phyloP scores from a whole-genome alignment of 2,888 invertebrate genomes.

The Norana najaformis region DNA sequence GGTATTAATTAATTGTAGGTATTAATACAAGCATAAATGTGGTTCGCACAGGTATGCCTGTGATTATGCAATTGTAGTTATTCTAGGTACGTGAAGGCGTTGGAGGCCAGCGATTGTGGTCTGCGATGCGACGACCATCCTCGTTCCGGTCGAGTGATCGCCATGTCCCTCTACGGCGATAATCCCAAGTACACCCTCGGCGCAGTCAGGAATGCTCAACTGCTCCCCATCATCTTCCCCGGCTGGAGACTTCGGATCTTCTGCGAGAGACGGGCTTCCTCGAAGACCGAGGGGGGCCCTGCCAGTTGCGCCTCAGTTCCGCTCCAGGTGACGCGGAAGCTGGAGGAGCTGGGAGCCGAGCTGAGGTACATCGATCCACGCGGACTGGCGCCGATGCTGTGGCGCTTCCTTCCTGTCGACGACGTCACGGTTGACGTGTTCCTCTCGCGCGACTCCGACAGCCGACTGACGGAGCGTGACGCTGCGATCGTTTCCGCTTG shows the following conservation, averaged over 20 bases:
- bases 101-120: neutral
- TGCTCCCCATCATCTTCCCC: slow-evolving; percentile 23
- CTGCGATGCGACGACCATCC: neutral
- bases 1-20: neutral
- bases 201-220: slow-evolving; percentile 29
- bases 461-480: slow-evolving; percentile 25
- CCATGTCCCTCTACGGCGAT: slow-evolving; percentile 27
- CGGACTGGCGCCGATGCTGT: slow-evolving; percentile 30
- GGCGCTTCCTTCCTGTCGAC: slow-evolving; percentile 30
- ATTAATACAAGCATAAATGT: neutral
- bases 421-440: slow-evolving; percentile 33
- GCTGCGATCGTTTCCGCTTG: slow-evolving; percentile 28
- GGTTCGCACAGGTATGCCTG: neutral
- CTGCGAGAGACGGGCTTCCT: neutral
- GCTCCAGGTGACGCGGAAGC: neutral
- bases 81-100: slow-evolving; percentile 10
- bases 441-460: slow-evolving; percentile 31
- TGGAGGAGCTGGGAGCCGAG: slow-evolving; percentile 26
- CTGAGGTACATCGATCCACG: slow-evolving; percentile 6
- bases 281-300: neutral
- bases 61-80: neutral
- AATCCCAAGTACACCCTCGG: slow-evolving; percentile 23
- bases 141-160: neutral
- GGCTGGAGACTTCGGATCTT: slow-evolving; percentile 24
- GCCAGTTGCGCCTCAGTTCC: neutral